Evolutionary conservation across 2,797 vertebrate genomes (phyloP), one percentile per base, ranked within the genome.

Genomic region (Lepus townsendii): DNA sequence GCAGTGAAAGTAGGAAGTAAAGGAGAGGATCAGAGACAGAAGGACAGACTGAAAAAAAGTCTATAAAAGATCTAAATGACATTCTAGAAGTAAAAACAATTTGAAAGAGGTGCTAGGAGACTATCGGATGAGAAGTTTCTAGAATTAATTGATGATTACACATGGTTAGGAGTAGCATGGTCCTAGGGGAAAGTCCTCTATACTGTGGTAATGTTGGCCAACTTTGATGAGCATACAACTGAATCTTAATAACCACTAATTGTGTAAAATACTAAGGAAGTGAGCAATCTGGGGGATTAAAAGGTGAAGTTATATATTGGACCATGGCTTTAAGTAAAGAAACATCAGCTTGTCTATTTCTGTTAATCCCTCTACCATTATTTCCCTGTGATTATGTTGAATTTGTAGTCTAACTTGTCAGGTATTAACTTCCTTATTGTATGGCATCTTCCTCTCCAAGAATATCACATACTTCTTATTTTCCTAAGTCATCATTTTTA

Each of bases 401-500:
- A 71, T 80, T 7, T 24, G 50, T 9, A 54, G 30, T 22, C 63
- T 66, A 62, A 24, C 22, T 79, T 73, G 82, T n/a, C 17, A 71
- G 89, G 11, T 60, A 73, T 32, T 77, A 94, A 32, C n/a, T 66
- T 84, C 52, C 88, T 85, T 35, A 38, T 27, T 27, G 80, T 32
- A 82, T 19, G 85, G 19, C 26, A 72, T 66, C 62, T 85, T 76
- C 22, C 9, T 84, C 62, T 75, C 57, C 27, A 90, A 62, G 57
- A 63, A 52, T 30, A 78, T 13, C 52, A 10, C 3, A 54, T 73
- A 68, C 1, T 9, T 96, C 89, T 54, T 12, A 72, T 52, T 87
- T 90, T 54, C 63, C 88, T 9, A 92, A 76, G 30, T 85, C 20
- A 86, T 32, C 24, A 16, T 92, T 54, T 94, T 93, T 71, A 54